phyloP scores from a whole-genome alignment of 2,797 vertebrate species.

The Catamblyrhynchus diadema region DNA sequence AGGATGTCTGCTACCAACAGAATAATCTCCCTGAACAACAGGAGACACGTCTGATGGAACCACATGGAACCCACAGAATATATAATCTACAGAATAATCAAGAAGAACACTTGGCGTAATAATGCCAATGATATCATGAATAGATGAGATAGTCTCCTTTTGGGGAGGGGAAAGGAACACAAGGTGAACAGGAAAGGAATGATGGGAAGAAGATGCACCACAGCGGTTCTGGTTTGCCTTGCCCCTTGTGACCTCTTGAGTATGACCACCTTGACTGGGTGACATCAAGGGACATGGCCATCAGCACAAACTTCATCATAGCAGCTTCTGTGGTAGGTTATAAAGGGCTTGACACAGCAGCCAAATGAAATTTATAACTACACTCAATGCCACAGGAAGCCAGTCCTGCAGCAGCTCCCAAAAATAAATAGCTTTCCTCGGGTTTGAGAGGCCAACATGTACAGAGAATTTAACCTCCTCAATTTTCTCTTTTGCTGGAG shows the following conservation, averaged over 20 bases:
- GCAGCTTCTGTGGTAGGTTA: not conserved
- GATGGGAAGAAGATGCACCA: not conserved
- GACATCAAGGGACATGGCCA: not conserved
- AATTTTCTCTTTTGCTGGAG: not conserved
- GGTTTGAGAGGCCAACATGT: not conserved
- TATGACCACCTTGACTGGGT: not conserved
- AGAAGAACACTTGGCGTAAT: not conserved
- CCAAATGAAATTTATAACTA: not conserved
- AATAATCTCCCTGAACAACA: not conserved
- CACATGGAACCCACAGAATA: not conserved
- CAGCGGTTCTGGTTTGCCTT: accelerated
- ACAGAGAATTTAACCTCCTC: not conserved
- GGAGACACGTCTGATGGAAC: not conserved
- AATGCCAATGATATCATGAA: not conserved
- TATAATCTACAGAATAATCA: not conserved
- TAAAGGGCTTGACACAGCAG: not conserved
- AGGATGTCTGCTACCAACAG: not conserved
- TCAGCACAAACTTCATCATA: not conserved
- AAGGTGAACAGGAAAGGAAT: not conserved
- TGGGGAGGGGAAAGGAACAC: not conserved
- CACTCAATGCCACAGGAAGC: not conserved
- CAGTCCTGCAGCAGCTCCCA: not conserved
- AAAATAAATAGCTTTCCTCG: not conserved
- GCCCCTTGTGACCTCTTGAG: not conserved
- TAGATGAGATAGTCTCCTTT: not conserved